These are phyloP conservation scores for Oscheius sp. DNA, from an alignment of 2,888 invertebrate species.

Conservation along the genomic window DNA sequence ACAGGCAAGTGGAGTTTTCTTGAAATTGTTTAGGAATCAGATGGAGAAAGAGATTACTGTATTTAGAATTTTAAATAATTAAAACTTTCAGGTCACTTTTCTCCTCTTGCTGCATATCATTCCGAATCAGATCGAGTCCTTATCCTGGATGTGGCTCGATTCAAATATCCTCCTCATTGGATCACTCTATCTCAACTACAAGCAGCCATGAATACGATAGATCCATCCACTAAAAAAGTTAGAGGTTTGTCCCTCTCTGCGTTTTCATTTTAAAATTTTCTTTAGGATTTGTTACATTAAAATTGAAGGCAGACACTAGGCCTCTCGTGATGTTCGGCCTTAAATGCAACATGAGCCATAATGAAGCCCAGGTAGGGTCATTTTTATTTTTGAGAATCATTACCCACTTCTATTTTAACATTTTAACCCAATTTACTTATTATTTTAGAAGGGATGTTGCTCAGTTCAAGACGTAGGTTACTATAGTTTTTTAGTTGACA, in stretches of 20 bases:
- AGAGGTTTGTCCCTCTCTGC: slow-evolving; percentile 55
- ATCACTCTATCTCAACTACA: slow-evolving; percentile 68
- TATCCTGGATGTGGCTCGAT: slow-evolving; percentile 72
- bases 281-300: slow-evolving; percentile 40
- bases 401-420: too few species aligned
- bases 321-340: slow-evolving; percentile 58
- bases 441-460: too few species aligned
- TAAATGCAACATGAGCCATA: slow-evolving; percentile 49
- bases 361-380: slow-evolving; percentile 42
- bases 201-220: slow-evolving; percentile 69
- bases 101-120: slow-evolving; percentile 72
- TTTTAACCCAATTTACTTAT: neutral
- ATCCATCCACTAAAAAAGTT: slow-evolving; percentile 59
- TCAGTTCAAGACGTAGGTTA: too few species aligned
- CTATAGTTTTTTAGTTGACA: too few species aligned
- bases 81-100: slow-evolving; percentile 64
- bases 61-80: neutral
- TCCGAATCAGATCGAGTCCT: slow-evolving; percentile 67
- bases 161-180: slow-evolving; percentile 72
- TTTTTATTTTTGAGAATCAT: too few species aligned
- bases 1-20: slow-evolving; percentile 48
- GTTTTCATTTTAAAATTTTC: slow-evolving; percentile 67
- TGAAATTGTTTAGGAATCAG: neutral
- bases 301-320: slow-evolving; percentile 39
- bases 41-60: neutral